A percentile compares a stretch with the other conserved stretches of the same genome.
These are phyloP conservation scores for Stegophylla sp. DNA, from an alignment of 2,888 invertebrate species.

Conservation along the genomic window DNA sequence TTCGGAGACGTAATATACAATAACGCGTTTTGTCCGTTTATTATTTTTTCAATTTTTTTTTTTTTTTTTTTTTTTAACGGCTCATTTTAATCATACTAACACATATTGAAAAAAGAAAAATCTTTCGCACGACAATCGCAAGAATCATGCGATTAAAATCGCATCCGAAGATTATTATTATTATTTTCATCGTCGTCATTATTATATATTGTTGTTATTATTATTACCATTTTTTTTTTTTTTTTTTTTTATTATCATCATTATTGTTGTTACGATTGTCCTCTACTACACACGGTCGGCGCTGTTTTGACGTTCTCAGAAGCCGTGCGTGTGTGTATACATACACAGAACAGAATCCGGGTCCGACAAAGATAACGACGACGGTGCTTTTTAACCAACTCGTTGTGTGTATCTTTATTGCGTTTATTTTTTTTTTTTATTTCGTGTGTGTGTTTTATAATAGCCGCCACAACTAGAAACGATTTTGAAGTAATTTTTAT, in stretches of 20 bases:
- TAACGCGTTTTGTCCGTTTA: slow-evolving; percentile 27
- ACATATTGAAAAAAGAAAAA: background rate
- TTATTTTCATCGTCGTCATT: background rate
- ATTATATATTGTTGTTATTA: background rate
- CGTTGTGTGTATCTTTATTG: background rate
- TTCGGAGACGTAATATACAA: background rate
- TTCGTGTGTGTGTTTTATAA: background rate
- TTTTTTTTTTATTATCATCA: background rate
- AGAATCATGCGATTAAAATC: slow-evolving; percentile 24
- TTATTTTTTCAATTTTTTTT: background rate
- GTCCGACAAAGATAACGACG: background rate
- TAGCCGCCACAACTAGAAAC: background rate
- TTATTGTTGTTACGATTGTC: background rate
- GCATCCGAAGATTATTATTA: slow-evolving; percentile 20
- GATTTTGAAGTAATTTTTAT: background rate
- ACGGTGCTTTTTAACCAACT: slow-evolving; percentile 12
- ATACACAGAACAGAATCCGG: background rate
- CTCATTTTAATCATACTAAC: background rate
- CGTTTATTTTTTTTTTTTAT: background rate
- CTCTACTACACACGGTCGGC: background rate
- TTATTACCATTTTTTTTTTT: too few relatives aligned
- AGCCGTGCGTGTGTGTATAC: background rate
- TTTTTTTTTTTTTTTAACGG: background rate
- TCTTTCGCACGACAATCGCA: background rate
- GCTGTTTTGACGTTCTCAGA: background rate